Evolutionary conservation across 2,797 vertebrate species (phyloP), one percentile per base, ranked within the genome.

Genomic region (Hafferia zeledoni): DNA sequence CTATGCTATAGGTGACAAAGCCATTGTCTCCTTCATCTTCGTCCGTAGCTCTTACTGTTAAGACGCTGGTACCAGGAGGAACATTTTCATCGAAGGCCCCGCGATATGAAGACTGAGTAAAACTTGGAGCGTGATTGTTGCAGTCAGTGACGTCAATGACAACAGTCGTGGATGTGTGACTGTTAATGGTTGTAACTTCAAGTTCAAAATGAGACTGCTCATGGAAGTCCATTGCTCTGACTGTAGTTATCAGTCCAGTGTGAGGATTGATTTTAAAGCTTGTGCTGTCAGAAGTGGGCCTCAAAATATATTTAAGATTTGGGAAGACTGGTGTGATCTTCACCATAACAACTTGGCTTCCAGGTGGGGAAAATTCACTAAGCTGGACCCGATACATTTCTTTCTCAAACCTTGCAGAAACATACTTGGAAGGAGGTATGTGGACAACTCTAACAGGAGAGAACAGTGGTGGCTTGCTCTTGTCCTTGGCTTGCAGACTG

Each of bases 121-220:
- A 99, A 85, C 93, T 90, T 11, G 99, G 99, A 86, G 98, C 96
- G 0, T 99, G 99, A 94, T 99, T 99, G 52, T 99, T 99, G 96
- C 99, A 99, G 91, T 99, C 99, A 1, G 69, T 95, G 27, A 99
- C 87, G 56, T 99, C 98, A 28, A 99, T 89, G 41, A 98, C 69
- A 11, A 99, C 95, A 8, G 94, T 96, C 2, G 98, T 97, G 92
- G 98, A 97, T 12, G 97, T 97, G 47, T 98, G 98, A 22, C 98
- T 98, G 1, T 97, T 97, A 79, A 97, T 95, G 13, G 98, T 98
- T 47, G 97, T 94, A 25, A 99, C 97, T 49, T 99, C 98, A 64
- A 99, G 98, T 81, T 99, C 98, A 84, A 99, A 99, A 27, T 94
- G 98, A 75, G 98, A 96, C 93, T 98, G 98, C 43, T 97, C 98